A percentile compares a stretch with the other conserved stretches of the same genome.
These are phyloP conservation scores for Physella acuta DNA, from an alignment of 1,140 invertebrate genomes.

Conservation along the genomic window DNA sequence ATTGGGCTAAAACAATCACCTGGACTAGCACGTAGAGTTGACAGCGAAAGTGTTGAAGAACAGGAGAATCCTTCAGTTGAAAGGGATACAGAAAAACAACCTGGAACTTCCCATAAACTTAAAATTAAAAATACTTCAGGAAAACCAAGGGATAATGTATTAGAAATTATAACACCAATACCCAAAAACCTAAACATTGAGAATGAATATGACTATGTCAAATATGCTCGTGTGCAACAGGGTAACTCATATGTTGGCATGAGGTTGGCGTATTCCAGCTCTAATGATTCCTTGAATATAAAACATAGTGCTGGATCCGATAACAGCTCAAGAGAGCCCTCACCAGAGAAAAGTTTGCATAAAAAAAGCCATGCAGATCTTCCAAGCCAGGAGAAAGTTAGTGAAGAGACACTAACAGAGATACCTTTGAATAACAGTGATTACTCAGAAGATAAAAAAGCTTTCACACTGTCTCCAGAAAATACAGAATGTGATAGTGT, in stretches of 20 bases:
- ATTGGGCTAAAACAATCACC: conserved; percentile 53
- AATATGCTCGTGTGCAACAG: conserved; percentile 76
- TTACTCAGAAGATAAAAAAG: conserved; percentile 54
- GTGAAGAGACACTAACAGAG: conserved; percentile 54
- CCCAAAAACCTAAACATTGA: conserved; percentile 42
- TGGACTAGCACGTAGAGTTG: conserved; percentile 53
- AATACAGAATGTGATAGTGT: conserved; percentile 93
- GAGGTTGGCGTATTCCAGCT: conserved; percentile 66
- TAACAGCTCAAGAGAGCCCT: conserved; percentile 41
- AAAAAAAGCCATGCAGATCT: conserved; percentile 34
- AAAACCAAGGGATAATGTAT: conserved; percentile 16
- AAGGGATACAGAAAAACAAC: conserved; percentile 29
- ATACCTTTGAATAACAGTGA: conserved; percentile 53
- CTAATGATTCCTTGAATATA: conserved; percentile 41
- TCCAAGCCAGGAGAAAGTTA: conserved; percentile 39
- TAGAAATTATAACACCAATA: conserved; percentile 28
- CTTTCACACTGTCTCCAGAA: conserved; percentile 89
- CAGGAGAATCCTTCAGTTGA: conserved; percentile 40
- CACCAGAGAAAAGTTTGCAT: conserved; percentile 43
- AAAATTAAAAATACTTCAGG: not conserved
- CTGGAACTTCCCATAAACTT: not conserved
- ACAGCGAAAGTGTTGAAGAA: conserved; percentile 30
- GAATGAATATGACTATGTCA: conserved; percentile 68
- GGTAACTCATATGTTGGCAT: conserved; percentile 80
- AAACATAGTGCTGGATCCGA: conserved; percentile 37